phyloP scores from a whole-genome alignment of 2,797 vertebrate species.

The Cottoperca gobio region DNA sequence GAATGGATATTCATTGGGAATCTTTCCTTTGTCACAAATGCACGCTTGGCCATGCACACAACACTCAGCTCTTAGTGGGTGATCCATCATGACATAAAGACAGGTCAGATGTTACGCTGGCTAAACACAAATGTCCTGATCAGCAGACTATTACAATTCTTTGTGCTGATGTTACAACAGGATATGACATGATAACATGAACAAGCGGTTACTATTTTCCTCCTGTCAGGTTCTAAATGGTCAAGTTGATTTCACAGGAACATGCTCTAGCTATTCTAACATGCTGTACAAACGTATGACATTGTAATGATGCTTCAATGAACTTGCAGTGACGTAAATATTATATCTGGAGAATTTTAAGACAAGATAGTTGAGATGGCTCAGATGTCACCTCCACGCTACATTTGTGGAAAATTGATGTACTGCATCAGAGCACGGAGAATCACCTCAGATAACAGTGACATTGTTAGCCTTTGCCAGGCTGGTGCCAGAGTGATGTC shows the following conservation, averaged over 20 bases:
- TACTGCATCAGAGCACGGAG: slow-evolving; percentile 66
- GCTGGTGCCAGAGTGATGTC: slow-evolving; percentile 60
- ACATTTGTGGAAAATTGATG: slow-evolving; percentile 73
- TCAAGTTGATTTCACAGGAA: slow-evolving; percentile 27
- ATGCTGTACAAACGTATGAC: slow-evolving; percentile 13
- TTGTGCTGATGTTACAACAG: slow-evolving; percentile 48
- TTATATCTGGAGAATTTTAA: slow-evolving; percentile 36
- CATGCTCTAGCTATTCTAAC: slow-evolving; percentile 6
- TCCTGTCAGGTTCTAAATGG: slow-evolving; percentile 44
- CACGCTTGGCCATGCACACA: slow-evolving; percentile 65
- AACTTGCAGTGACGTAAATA: slow-evolving; percentile 6
- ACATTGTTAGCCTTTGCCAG: slow-evolving; percentile 67
- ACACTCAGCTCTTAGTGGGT: slow-evolving; percentile 67
- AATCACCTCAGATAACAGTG: slow-evolving; percentile 71
- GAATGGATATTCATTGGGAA: slow-evolving; percentile 78
- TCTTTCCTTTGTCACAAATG: slow-evolving; percentile 77
- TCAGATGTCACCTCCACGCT: slow-evolving; percentile 54
- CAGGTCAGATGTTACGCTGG: slow-evolving; percentile 79
- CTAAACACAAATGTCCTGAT: slow-evolving; percentile 73
- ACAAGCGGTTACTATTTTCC: slow-evolving; percentile 39
- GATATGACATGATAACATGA: slow-evolving; percentile 47
- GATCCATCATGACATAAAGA: slow-evolving; percentile 83
- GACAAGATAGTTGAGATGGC: slow-evolving; percentile 45
- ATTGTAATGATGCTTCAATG: slow-evolving; percentile 2
- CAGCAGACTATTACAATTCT: slow-evolving; percentile 53